A percentile compares a stretch with the other conserved stretches of the same genome.
Conservation (phyloP, 2,797 vertebrate species). For the Microcaecilia unicolor region DNA sequence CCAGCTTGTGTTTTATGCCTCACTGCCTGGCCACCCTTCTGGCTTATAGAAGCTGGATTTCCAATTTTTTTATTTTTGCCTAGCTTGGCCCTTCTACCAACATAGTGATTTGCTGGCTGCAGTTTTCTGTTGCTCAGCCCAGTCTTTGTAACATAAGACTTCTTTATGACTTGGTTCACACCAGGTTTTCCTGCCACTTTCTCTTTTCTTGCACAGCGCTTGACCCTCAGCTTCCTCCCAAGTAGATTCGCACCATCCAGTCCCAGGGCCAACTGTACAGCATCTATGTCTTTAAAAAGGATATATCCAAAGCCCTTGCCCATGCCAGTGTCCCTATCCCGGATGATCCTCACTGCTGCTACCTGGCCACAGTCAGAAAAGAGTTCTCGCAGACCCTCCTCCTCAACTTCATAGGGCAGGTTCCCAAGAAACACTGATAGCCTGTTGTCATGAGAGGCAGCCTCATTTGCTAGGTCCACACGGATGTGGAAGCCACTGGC, state of each 20-base stretch:
- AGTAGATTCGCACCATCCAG: neutral
- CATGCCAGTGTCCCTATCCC: constrained; percentile 70
- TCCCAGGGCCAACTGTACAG: neutral
- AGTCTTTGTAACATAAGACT: too few relatives aligned
- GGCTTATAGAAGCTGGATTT: too few relatives aligned
- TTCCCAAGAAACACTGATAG: constrained; percentile 87
- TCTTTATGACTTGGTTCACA: too few relatives aligned
- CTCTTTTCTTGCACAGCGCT: neutral
- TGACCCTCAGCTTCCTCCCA: neutral
- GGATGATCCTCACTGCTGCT: constrained; percentile 71
- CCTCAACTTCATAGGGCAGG: constrained; percentile 71
- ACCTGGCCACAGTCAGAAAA: constrained; percentile 71
- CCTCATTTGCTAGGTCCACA: constrained; percentile 69
- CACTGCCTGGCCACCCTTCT: too few relatives aligned
- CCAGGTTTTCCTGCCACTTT: too few relatives aligned
- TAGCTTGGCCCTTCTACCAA: too few relatives aligned
- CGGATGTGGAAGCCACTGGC: constrained; percentile 72
- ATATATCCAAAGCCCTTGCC: constrained; percentile 91
- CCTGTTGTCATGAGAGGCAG: constrained; percentile 61
- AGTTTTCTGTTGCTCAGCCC: too few relatives aligned
- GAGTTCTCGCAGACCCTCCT: constrained; percentile 60
- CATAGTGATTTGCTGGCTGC: too few relatives aligned
- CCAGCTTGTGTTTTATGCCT: too few relatives aligned
- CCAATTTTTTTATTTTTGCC: too few relatives aligned
- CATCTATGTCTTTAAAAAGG: neutral